These are phyloP conservation scores for Horisme vitalbata DNA, from an alignment of 2,888 invertebrate genomes.

Conservation along the genomic window DNA sequence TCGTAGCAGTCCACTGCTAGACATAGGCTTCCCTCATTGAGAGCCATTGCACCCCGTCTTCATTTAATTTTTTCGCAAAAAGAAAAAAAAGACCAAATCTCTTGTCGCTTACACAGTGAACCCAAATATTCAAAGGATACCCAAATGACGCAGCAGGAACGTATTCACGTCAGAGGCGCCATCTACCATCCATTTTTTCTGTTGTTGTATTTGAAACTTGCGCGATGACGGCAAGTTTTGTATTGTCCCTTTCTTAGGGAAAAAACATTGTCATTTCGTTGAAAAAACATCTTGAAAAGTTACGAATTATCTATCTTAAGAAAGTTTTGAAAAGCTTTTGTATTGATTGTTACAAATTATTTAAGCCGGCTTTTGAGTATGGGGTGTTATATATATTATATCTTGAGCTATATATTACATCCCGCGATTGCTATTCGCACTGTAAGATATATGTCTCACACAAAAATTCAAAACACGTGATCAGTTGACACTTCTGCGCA, in stretches of 20 bases:
- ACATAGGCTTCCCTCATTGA: no score
- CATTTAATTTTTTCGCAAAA: no score
- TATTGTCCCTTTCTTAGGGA: slow-evolving; percentile 9
- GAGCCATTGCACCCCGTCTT: no score
- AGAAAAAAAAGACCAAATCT: slow-evolving; percentile 5
- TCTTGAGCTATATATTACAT: no score
- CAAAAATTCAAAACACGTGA: no score
- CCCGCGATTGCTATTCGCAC: no score
- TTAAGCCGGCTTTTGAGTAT: no score
- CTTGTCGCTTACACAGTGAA: slow-evolving; percentile 12
- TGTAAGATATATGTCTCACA: no score
- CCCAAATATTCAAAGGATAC: slow-evolving; percentile 23
- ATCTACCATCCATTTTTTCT: slow-evolving; percentile 22
- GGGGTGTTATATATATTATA: no score
- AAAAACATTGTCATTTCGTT: slow-evolving; percentile 15
- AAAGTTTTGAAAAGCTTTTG: neutral
- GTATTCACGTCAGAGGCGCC: slow-evolving; percentile 22
- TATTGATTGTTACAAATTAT: no score
- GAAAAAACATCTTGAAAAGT: neutral
- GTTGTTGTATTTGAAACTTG: slow-evolving; percentile 24
- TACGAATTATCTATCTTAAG: neutral
- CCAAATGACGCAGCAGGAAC: slow-evolving; percentile 17
- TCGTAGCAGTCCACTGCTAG: no score
- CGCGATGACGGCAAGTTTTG: slow-evolving; percentile 18
- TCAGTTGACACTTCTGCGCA: no score